Evolutionary conservation across 2,113 vertebrate species (phyloP), one percentile per base, ranked within the genome.

Genomic region (Mandrillus leucophaeus): DNA sequence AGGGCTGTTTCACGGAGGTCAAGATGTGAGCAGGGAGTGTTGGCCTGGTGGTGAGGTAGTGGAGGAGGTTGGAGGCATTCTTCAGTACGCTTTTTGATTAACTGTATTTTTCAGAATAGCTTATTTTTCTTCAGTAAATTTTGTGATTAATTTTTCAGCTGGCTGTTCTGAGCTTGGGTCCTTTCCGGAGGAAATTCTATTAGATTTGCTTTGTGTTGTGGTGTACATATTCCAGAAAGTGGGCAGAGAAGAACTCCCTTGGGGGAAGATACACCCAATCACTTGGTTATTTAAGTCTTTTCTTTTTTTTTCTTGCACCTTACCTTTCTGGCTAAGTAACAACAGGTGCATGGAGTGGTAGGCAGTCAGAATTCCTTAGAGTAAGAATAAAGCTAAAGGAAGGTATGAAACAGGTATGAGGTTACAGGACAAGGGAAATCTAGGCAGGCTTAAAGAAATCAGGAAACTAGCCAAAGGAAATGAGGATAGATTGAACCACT

Each of bases 21-120:
- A 97, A 97, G 59, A 59, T 97, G 75, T 96, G 96, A 94, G 97
- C 91, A 91, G 96, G 70, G 76, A 95, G 78, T 48, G 88, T 96
- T 96, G n/a, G 48, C 72, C 80, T 94, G 80, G 92, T 45, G 11
- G 4, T 83, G 43, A 89, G 70, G 9, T n/a, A n/a, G 18, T 13
- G 16, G 16, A 75, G 22, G 66, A 92, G 81, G 35, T 97, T 85
- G 96, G 70, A 95, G 96, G 95, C 95, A 96, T 96, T 95, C 30
- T 68, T 93, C 27, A 85, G 90, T 85, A 97, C 75, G 96, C 96
- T 96, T 93, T 96, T 94, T 96, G 88, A 84, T 98, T 89, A 97
- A 95, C 76, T 95, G 95, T 70, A 95, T 97, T 98, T 98, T 97
- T 98, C 96, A 96, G 93, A 98, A 92, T n/a, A 98, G 88, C 91